Evolutionary conservation across 2,888 invertebrate genomes (phyloP).

Genomic region (Serrognathus titanus): DNA sequence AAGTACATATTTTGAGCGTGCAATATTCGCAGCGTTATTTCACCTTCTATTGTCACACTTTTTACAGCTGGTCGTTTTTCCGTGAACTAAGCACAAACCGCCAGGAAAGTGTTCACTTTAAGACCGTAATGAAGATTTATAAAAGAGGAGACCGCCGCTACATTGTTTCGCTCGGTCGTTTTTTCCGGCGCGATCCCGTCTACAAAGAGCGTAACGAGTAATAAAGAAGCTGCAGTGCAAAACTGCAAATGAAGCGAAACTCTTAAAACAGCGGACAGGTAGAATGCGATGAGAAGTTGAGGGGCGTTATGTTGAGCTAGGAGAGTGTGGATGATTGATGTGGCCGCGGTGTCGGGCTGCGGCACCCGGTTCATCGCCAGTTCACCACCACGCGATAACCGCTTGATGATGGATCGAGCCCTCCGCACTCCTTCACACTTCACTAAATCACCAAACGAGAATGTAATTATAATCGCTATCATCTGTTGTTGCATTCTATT

Average conservation of each 20-base stretch:
- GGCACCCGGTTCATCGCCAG: constrained; percentile 32
- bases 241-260: constrained; percentile 9
- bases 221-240: constrained; percentile 1
- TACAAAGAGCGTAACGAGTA: no score
- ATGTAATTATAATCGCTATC: constrained; percentile 7
- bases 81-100: no score
- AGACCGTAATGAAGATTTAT: no score
- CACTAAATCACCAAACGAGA: constrained; percentile 7
- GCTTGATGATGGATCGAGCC: constrained; percentile 26
- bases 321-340: constrained; percentile 34
- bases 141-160: no score
- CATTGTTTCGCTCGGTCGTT: no score
- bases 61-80: no score
- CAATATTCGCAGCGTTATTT: no score
- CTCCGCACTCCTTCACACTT: constrained; percentile 7
- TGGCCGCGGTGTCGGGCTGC: constrained; percentile 25
- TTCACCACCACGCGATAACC: constrained; percentile 30
- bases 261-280: constrained; percentile 11
- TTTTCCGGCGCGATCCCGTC: no score
- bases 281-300: constrained; percentile 7
- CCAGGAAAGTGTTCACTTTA: no score
- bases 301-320: constrained; percentile 10
- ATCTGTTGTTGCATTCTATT: constrained; percentile 2
- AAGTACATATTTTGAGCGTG: no score
- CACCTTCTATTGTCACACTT: no score